Evolutionary conservation across 2,113 vertebrate species (phyloP).

Genomic region (Tretioscincus oriximinensis): DNA sequence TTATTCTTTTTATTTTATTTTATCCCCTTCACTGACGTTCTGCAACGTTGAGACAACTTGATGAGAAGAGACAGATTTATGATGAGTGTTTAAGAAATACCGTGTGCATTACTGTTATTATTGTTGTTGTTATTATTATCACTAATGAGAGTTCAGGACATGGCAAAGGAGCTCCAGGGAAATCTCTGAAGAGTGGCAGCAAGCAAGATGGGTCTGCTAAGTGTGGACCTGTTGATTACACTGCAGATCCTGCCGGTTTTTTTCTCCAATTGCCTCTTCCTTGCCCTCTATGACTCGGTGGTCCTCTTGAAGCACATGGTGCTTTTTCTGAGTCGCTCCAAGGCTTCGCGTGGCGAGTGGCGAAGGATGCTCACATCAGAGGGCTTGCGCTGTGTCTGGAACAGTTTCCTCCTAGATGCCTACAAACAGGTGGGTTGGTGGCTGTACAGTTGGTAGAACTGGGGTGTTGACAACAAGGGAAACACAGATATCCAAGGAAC

Average conservation of each 20-base stretch:
- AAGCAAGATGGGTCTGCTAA: slow-evolving; percentile 86
- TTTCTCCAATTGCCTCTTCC: slow-evolving; percentile 97
- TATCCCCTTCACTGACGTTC: slow-evolving; percentile 39
- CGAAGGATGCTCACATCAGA: slow-evolving; percentile 93
- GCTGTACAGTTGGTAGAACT: rapidly evolving
- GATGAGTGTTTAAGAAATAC: slow-evolving; percentile 51
- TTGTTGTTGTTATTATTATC: slow-evolving; percentile 43
- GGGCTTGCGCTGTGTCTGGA: slow-evolving; percentile 94
- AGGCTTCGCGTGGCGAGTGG: slow-evolving; percentile 82
- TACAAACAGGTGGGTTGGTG: slow-evolving; percentile 87
- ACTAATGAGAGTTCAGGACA: slow-evolving; percentile 67
- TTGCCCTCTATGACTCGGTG: slow-evolving; percentile 95
- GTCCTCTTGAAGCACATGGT: slow-evolving; percentile 91
- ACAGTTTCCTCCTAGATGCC: slow-evolving; percentile 93
- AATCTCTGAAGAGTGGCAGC: slow-evolving; percentile 55
- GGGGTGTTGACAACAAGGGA: rapidly evolving
- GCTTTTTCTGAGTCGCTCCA: slow-evolving; percentile 83
- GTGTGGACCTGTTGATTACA: slow-evolving; percentile 91
- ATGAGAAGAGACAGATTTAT: slow-evolving; percentile 52
- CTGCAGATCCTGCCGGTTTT: slow-evolving; percentile 95
- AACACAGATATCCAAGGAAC: background rate
- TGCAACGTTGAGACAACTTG: slow-evolving; percentile 64
- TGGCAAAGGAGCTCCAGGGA: slow-evolving; percentile 59
- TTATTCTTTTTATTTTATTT: slow-evolving; percentile 62
- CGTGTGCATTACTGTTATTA: slow-evolving; percentile 55